A percentile compares a stretch with the other conserved stretches of the same genome.
Evolutionary conservation across 1,140 invertebrate species (phyloP).

Genomic region (Neuroterus valhalla): DNA sequence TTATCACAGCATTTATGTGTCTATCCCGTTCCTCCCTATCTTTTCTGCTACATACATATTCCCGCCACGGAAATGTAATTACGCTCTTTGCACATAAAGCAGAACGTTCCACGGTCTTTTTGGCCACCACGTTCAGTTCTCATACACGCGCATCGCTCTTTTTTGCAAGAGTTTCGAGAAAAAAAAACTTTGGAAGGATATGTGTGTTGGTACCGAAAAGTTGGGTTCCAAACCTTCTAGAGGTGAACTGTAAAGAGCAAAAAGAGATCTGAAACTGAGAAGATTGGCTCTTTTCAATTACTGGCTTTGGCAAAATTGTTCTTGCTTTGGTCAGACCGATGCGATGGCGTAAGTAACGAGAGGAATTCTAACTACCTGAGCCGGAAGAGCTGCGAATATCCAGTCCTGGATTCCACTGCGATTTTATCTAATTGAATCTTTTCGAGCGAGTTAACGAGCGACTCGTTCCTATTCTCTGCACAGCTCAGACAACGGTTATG

Average conservation of each 20-base stretch:
- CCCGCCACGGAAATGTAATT: conserved; percentile 56
- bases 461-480: conserved; percentile 31
- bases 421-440: conserved; percentile 63
- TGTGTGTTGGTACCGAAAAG: not conserved
- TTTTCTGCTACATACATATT: conserved; percentile 15
- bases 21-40: not conserved
- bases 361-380: conserved; percentile 38
- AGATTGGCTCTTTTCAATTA: not conserved
- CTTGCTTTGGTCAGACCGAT: not conserved
- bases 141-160: not conserved
- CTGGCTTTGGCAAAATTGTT: not conserved
- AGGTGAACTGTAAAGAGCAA: not conserved
- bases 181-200: not conserved
- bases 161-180: not conserved
- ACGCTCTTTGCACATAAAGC: conserved; percentile 44
- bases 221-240: no score
- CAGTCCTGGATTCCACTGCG: conserved; percentile 48
- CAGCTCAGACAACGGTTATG: not conserved
- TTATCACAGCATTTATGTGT: conserved; percentile 31
- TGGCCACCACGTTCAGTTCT: conserved; percentile 6
- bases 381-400: conserved; percentile 44
- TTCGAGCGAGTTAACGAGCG: conserved; percentile 55
- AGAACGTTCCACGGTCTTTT: conserved; percentile 27
- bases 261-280: not conserved
- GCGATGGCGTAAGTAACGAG: conserved; percentile 35